Evolutionary conservation across 1,140 invertebrate species (phyloP).

Genomic region (Coelopa frigida): DNA sequence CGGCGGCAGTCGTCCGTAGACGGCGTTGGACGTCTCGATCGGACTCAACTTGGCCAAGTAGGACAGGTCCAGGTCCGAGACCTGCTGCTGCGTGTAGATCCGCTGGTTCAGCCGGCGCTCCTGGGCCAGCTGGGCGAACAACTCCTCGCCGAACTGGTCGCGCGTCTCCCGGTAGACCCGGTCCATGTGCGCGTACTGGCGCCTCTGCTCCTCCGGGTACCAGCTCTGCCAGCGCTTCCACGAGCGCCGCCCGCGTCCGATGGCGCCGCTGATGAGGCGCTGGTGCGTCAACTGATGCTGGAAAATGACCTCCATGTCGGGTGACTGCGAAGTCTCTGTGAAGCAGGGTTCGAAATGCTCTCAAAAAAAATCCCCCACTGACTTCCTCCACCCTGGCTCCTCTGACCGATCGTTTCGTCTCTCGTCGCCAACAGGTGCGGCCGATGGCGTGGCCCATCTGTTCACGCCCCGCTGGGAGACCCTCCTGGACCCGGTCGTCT

Average conservation of each 20-base stretch:
- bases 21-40: too few species aligned
- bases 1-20: too few species aligned
- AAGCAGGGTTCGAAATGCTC: neutral
- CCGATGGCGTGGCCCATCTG: constrained; percentile 79
- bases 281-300: constrained; percentile 4
- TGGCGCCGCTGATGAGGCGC: constrained; percentile 1
- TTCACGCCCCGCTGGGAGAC: constrained; percentile 79
- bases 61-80: neutral
- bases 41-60: neutral
- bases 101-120: neutral
- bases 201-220: constrained; percentile 2
- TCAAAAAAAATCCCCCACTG: constrained; percentile 1
- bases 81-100: neutral
- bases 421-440: constrained; percentile 55
- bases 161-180: neutral
- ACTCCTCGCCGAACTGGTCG: neutral
- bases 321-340: neutral
- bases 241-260: constrained; percentile 1
- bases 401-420: neutral
- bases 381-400: neutral
- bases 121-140: neutral
- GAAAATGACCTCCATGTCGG: constrained; percentile 5
- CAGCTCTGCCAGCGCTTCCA: constrained; percentile 2
- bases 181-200: constrained; percentile 2
- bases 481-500: constrained; percentile 77